Evolutionary conservation across 2,888 invertebrate species (phyloP).

Genomic region (Capitulum mitella): DNA sequence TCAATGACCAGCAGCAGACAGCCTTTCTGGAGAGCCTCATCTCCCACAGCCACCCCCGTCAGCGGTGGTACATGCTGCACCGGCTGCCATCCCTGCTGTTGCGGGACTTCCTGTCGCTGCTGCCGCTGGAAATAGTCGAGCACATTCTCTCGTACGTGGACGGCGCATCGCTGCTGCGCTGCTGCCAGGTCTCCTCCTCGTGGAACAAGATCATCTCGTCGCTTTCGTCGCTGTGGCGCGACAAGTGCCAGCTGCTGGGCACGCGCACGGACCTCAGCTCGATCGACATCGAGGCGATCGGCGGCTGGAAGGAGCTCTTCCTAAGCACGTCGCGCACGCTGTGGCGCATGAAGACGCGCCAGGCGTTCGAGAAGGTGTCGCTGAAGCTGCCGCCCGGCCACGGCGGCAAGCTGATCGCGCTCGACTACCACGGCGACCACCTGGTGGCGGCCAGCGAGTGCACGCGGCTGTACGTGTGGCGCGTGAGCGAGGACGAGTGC

Average conservation of each 20-base stretch:
- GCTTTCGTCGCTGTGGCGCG: conserved; percentile 19
- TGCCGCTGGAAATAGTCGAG: conserved; percentile 33
- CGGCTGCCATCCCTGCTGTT: conserved; percentile 18
- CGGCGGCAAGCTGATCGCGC: conserved; percentile 17
- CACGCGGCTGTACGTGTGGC: conserved; percentile 6
- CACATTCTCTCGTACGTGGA: conserved; percentile 31
- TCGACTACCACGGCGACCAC: background rate
- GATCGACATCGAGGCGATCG: conserved; percentile 3
- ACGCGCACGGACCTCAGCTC: background rate
- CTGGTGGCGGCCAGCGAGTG: conserved; percentile 11
- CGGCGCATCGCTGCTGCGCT: conserved; percentile 32
- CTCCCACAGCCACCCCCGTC: background rate
- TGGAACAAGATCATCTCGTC: conserved; percentile 30
- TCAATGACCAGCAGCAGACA: conserved; percentile 21
- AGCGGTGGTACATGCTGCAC: conserved; percentile 22
- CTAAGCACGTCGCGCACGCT: background rate
- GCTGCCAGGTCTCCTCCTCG: conserved; percentile 30
- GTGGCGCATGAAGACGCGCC: conserved; percentile 19
- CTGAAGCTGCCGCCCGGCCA: background rate
- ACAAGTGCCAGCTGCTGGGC: background rate
- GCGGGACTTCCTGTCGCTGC: conserved; percentile 30
- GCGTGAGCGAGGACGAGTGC: background rate
- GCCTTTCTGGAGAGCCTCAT: conserved; percentile 12
- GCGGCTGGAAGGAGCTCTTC: conserved; percentile 6
- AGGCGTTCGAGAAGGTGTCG: conserved; percentile 16